Conservation (phyloP, 1,140 invertebrate genomes). For the Drosophila navojoa region DNA sequence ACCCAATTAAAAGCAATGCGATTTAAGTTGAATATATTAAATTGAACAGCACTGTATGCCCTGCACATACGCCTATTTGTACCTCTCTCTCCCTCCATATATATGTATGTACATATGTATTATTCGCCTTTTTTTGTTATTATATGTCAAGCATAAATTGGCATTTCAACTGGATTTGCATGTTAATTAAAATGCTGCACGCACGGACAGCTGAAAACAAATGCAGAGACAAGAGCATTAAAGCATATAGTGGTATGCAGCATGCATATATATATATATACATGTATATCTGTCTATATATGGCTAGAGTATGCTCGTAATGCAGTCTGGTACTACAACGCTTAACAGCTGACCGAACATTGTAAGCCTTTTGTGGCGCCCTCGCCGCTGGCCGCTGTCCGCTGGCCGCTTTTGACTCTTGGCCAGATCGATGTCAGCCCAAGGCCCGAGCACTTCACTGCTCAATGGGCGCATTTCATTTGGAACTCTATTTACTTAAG, state of each 20-base stretch:
- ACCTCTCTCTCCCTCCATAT: slow-evolving; percentile 9
- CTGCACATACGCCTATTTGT: background rate
- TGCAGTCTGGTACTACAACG: slow-evolving; percentile 31
- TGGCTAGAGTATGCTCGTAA: slow-evolving; percentile 15
- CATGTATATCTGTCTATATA: too few relatives aligned
- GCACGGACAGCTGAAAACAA: slow-evolving; percentile 79
- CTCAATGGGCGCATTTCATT: slow-evolving; percentile 70
- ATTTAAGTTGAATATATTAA: slow-evolving; percentile 25
- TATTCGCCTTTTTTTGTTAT: slow-evolving; percentile 54
- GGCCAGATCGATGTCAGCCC: slow-evolving; percentile 73
- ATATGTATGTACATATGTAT: slow-evolving; percentile 25
- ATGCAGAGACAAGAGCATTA: slow-evolving; percentile 74
- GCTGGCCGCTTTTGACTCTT: background rate
- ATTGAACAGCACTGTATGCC: slow-evolving; percentile 31
- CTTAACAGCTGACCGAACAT: slow-evolving; percentile 57
- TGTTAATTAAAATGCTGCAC: slow-evolving; percentile 79
- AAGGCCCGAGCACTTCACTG: slow-evolving; percentile 32
- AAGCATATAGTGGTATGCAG: slow-evolving; percentile 30
- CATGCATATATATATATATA: background rate
- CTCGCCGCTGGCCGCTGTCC: background rate
- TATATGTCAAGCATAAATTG: slow-evolving; percentile 81
- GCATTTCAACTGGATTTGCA: slow-evolving; percentile 82
- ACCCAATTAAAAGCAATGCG: slow-evolving; percentile 31
- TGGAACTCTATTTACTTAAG: slow-evolving; percentile 81
- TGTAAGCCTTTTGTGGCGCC: slow-evolving; percentile 50